Evolutionary conservation across 2,888 invertebrate species (phyloP), one percentile per base, ranked within the genome.

Genomic region (Fissipunctia ypsillon): DNA sequence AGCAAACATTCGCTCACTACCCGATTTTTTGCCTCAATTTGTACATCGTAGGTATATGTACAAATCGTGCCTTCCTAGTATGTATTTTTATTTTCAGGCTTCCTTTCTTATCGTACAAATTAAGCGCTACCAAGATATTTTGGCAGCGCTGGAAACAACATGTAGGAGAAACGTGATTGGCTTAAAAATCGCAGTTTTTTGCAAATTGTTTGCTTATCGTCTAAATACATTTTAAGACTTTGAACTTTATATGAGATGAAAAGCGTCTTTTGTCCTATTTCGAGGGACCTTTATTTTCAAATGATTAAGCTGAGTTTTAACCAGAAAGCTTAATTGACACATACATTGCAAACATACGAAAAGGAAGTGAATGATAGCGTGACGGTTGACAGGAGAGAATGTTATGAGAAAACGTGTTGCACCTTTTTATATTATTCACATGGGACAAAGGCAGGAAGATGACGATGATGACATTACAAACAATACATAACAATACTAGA

Each of bases 31-130:
- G 14, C 65, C 59, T 31, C 69, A 66, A 76, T 79, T 79, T 57
- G 69, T 79, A 79, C 69, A 50, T 45, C 12, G n/a, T 28, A 61
- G 25, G 50, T 63, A 38, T 63, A 63, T 54, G 65, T 81, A 63
- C 43, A 69, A 65, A 69, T 63, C 60, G 69, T 63, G 69, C 38
- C 19, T 79, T 75, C 57, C 64, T 68, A 52, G 43, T 76, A 45
- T 41, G 65, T 81, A 69, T 76, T 81, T 81, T 81, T 81, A 69
- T 76, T 70, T 61, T 6, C 61, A 50, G n/a, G 0, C 48, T 76
- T 76, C 69, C 57, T 79, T 66, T 76, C 76, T 69, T 79, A 67
- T 81, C 70, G 56, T 63, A 74, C 73, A 73, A 80, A 79, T 79
- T 80, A 80, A 75, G 69, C 61, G 69, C 50, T 75, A 79, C 56